Evolutionary conservation across 2,797 vertebrate species (phyloP).

Genomic region (Coccyzus lansbergi): DNA sequence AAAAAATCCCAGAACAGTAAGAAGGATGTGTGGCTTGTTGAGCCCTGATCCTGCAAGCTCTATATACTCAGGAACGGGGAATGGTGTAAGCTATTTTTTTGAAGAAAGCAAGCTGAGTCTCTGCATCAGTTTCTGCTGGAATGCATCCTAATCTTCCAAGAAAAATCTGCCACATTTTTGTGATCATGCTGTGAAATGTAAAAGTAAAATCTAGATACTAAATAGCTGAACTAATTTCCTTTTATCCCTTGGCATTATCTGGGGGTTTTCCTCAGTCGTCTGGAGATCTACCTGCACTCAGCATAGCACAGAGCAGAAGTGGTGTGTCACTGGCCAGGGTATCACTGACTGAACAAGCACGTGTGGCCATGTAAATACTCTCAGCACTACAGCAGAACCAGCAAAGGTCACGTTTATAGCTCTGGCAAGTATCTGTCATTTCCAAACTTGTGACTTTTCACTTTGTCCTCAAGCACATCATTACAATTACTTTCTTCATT

Average conservation of each 20-base stretch:
- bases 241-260: background rate
- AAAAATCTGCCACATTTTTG: background rate
- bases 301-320: background rate
- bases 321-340: background rate
- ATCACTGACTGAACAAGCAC: background rate
- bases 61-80: background rate
- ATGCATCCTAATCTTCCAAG: background rate
- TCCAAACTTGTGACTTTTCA: background rate
- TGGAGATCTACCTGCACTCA: background rate
- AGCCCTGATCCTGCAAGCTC: background rate
- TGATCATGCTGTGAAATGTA: background rate
- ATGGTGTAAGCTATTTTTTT: background rate
- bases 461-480: background rate
- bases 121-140: background rate
- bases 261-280: background rate
- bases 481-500: background rate
- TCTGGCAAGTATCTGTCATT: background rate
- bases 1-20: background rate
- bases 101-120: background rate
- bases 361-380: background rate
- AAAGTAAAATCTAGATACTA: background rate
- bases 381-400: background rate
- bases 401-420: fast-evolving
- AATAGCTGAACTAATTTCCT: background rate
- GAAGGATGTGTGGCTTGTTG: background rate